Percentiles rank a stretch among this genome's conserved stretches.
Evolutionary conservation across 2,113 vertebrate genomes (phyloP).

Genomic region (Tylochromis polylepis): DNA sequence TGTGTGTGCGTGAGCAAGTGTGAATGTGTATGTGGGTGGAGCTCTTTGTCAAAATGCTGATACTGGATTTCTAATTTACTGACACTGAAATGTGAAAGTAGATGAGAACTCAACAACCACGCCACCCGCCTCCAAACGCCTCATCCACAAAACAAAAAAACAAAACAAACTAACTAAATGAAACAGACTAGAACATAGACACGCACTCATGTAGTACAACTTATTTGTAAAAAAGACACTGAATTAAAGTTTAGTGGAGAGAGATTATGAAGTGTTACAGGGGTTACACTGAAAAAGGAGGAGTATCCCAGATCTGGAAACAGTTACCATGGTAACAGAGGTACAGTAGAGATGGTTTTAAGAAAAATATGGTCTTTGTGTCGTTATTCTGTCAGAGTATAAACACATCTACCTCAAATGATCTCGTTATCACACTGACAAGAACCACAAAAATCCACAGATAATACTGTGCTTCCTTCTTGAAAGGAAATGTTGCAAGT

Average conservation of each 20-base stretch:
- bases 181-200: background rate
- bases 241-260: conserved; percentile 2
- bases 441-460: background rate
- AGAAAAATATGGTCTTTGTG: conserved; percentile 22
- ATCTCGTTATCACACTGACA: background rate
- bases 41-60: conserved; percentile 45
- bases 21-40: background rate
- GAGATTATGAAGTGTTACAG: conserved; percentile 8
- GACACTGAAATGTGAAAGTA: conserved; percentile 13
- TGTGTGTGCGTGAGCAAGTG: background rate
- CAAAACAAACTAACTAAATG: background rate
- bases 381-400: conserved; percentile 7
- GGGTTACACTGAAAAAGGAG: conserved; percentile 17
- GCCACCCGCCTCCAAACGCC: background rate
- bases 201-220: background rate
- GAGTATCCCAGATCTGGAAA: conserved; percentile 43
- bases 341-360: conserved; percentile 40
- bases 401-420: background rate
- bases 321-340: conserved; percentile 59
- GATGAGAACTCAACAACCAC: background rate
- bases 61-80: conserved; percentile 41
- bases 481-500: background rate
- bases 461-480: background rate
- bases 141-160: background rate
- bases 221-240: background rate